These are phyloP conservation scores for Atherinosoma microstoma DNA, from an alignment of 2,797 vertebrate species.

Conservation along the genomic window DNA sequence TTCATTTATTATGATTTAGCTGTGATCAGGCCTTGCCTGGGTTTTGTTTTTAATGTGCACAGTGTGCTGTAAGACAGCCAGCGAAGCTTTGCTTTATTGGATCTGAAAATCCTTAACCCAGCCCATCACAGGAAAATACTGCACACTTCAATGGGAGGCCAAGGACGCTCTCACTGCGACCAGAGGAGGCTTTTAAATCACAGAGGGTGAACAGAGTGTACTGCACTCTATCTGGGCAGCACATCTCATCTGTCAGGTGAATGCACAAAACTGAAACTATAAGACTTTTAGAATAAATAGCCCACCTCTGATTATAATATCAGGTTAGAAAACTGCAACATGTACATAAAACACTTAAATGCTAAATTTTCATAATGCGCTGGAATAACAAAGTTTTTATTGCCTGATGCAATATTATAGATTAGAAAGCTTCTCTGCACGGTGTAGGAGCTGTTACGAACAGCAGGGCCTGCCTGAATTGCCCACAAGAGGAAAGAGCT, in stretches of 20 bases:
- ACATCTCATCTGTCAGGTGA: slow-evolving; percentile 10
- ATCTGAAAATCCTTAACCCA: slow-evolving; percentile 66
- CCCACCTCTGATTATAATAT: not conserved
- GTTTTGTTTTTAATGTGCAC: slow-evolving; percentile 20
- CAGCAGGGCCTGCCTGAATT: slow-evolving; percentile 17
- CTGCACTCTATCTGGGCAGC: not conserved
- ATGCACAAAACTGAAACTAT: not conserved
- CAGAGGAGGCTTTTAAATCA: slow-evolving; percentile 66
- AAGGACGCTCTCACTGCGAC: slow-evolving; percentile 63
- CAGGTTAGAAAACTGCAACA: not conserved
- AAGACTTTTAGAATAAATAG: not conserved
- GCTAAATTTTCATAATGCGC: not conserved
- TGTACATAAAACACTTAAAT: not conserved
- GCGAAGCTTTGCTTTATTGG: slow-evolving; percentile 40
- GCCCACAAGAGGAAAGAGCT: not conserved
- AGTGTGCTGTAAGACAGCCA: slow-evolving; percentile 6
- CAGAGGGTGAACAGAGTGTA: slow-evolving; percentile 20
- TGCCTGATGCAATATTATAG: not conserved
- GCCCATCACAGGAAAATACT: slow-evolving; percentile 68
- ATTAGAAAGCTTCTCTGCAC: slow-evolving; percentile 7
- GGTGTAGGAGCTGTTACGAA: not conserved
- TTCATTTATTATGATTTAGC: slow-evolving; percentile 26
- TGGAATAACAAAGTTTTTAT: not conserved
- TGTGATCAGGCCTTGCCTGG: slow-evolving; percentile 33
- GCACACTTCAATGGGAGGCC: slow-evolving; percentile 59